Evolutionary conservation across 2,888 invertebrate species (phyloP), one percentile per base, ranked within the genome.

Genomic region (Helicoverpa assulta): DNA sequence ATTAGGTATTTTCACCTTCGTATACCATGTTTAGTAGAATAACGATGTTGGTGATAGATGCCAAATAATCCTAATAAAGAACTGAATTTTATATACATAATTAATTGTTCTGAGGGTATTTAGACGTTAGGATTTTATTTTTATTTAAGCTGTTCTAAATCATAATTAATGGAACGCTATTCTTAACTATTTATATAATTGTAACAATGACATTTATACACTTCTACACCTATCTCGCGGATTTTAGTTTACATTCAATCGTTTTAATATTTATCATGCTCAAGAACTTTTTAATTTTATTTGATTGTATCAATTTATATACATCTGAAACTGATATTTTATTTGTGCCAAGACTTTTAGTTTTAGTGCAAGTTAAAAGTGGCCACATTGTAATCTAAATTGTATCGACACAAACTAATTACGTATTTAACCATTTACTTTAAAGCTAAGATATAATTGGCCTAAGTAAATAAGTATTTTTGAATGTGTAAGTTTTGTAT

Each of bases 41-140:
- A 91, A 91, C 90, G 88, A 91, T 93, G 91, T 92, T 94, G 95
- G 95, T 95, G 93, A 95, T 94, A 94, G 91, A 95, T 94, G 95
- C 95, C 95, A 95, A 95, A 95, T 95, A 95, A 95, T 94, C 94
- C 94, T 95, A 94, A 93, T 95, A 95, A 95, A 95, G 95, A 95
- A 95, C 95, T 95, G 95, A 95, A 95, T 95, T 95, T 93, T 95
- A 93, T 94, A 95, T 94, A 93, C 92, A 93, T 93, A 83, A 94
- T 93, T 94, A 94, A 94, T 90, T 92, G 95, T 95, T 95, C 95
- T 95, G 95, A 94, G 95, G 94, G 95, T 95, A 94, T 94, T 92
- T 95, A 94, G 93, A 90, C 85, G 83, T 90, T 93, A 94, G 93
- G 90, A 82, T 86, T 89, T 93, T 91, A 92, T 94, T 94, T 94